Conservation (phyloP, 2,797 vertebrate genomes). For the Syndactyla subalaris region DNA sequence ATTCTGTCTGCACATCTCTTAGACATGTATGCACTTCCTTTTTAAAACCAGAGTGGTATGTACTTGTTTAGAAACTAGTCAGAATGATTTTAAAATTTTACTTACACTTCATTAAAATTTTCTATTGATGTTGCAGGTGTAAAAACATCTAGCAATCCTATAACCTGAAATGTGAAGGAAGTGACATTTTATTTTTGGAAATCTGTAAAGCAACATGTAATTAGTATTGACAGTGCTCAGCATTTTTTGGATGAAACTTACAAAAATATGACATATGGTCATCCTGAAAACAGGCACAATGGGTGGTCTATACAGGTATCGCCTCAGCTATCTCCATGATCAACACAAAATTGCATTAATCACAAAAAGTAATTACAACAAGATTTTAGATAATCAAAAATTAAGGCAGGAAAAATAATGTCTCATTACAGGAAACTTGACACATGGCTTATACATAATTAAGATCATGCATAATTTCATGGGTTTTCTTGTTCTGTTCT, state of each 20-base stretch:
- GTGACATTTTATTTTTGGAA: background rate
- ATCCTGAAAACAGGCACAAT: background rate
- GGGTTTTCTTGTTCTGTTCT: background rate
- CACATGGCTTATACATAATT: background rate
- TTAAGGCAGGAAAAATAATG: background rate
- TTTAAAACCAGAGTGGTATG: background rate
- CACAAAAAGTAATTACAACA: background rate
- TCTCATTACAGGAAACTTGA: background rate
- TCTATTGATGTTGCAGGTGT: conserved; percentile 91
- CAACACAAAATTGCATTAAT: background rate
- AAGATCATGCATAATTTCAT: background rate
- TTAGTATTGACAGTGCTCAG: background rate
- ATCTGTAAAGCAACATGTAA: background rate
- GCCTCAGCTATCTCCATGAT: background rate
- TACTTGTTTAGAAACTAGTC: background rate
- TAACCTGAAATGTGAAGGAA: conserved; percentile 81
- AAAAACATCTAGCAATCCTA: conserved; percentile 96
- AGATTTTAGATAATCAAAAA: background rate
- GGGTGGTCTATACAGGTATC: background rate
- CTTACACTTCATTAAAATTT: conserved; percentile 96
- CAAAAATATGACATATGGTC: background rate
- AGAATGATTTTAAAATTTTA: conserved; percentile 14
- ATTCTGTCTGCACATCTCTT: background rate
- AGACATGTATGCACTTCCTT: background rate
- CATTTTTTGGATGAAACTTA: background rate